A percentile compares a stretch with the other conserved stretches of the same genome.
Conservation (phyloP, 2,797 vertebrate species). For the Peromyscus nudipes region DNA sequence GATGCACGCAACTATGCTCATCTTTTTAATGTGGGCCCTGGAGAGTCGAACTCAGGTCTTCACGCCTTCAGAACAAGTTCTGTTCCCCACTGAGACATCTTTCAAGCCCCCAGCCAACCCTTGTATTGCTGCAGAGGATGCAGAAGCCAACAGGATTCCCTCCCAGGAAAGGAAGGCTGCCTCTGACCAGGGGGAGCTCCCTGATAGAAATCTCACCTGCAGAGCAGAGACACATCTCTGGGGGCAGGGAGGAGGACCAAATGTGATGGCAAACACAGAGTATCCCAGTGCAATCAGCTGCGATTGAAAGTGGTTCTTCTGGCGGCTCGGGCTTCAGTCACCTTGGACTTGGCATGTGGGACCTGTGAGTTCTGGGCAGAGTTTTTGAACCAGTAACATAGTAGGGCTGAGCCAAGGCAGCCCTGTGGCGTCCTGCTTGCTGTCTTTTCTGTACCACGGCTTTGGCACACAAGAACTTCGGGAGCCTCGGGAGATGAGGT, state of each 20-base stretch:
- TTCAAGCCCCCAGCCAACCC: background rate
- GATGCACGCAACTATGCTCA: background rate
- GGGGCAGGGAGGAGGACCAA: rapidly evolving
- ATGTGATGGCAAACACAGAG: rapidly evolving
- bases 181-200: background rate
- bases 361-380: background rate
- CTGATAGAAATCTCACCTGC: rapidly evolving
- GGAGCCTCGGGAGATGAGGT: conserved; percentile 41
- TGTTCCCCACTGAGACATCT: background rate
- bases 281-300: rapidly evolving
- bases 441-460: background rate
- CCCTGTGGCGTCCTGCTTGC: rapidly evolving
- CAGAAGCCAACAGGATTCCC: background rate
- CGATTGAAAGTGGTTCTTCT: rapidly evolving
- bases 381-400: background rate
- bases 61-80: background rate
- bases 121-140: background rate
- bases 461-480: background rate
- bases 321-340: rapidly evolving
- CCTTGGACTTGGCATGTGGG: background rate
- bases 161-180: background rate
- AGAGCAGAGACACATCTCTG: background rate
- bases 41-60: background rate
- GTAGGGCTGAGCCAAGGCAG: background rate
- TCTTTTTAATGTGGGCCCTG: background rate